A percentile compares a stretch with the other conserved stretches of the same genome.
These are phyloP conservation scores for Lasioglossum albipes DNA, from an alignment of 1,140 invertebrate species.

Conservation along the genomic window DNA sequence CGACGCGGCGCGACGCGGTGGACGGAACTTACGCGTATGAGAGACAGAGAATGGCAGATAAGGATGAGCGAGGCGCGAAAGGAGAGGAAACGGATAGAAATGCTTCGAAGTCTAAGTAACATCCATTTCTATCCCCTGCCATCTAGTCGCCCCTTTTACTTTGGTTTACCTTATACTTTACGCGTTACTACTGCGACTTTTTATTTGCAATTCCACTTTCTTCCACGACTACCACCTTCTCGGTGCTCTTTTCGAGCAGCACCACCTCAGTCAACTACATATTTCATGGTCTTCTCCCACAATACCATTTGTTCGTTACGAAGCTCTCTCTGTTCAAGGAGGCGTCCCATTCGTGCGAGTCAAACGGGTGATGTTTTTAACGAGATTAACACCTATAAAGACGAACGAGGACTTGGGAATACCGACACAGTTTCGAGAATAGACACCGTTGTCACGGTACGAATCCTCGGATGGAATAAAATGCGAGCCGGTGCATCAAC, in stretches of 20 bases:
- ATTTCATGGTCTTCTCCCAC: constrained; percentile 24
- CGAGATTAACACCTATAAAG: neutral
- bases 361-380: neutral
- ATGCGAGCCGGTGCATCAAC: constrained; percentile 40
- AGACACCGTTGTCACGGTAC: neutral
- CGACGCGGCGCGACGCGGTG: neutral
- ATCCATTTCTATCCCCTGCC: constrained; percentile 64
- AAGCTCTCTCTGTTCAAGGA: neutral
- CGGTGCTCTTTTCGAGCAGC: constrained; percentile 46
- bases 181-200: constrained; percentile 64
- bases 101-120: constrained; percentile 56
- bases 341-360: neutral
- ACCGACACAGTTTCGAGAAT: neutral
- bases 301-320: constrained; percentile 22
- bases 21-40: neutral
- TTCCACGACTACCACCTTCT: constrained; percentile 50
- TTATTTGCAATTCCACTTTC: constrained; percentile 65
- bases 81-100: constrained; percentile 36
- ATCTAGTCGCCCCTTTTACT: constrained; percentile 62
- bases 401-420: neutral
- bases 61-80: neutral
- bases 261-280: neutral
- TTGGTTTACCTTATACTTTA: constrained; percentile 67
- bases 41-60: constrained; percentile 18
- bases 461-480: constrained; percentile 34